Evolutionary conservation across 2,888 invertebrate species (phyloP), one percentile per base, ranked within the genome.

Genomic region (Idaea biselata): DNA sequence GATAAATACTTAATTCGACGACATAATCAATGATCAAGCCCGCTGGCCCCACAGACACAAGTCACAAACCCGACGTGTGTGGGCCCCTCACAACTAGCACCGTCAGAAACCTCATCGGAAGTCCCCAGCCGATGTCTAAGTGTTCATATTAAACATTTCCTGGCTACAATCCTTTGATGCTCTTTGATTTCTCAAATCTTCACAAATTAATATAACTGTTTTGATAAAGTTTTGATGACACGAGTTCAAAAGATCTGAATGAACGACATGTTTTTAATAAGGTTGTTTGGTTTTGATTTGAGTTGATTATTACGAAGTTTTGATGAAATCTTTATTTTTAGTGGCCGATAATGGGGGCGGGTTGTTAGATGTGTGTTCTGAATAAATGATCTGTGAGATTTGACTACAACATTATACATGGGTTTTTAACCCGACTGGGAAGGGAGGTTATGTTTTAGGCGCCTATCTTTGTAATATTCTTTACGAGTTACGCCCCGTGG

Each of bases 171-270:
- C 57, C 71, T 77, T 78, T 74, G 74, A 76, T 73, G 73, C 62
- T 59, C 79, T 80, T 81, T 80, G 81, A 81, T 81, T 76, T 60
- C 68, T 25, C 25, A 25, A 25, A 25, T 25, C 25, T 25, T 25
- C 68, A 72, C 73, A 70, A 75, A 77, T 76, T 78, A 77, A 77
- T 79, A 78, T 75, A 80, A 73, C 73, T 69, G 67, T 71, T 73
- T 74, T 73, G 75, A 71, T 60, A 63, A 33, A 62, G 56, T 60
- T 66, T 63, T 63, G 66, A 63, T 66, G 71, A 69, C 71, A 71
- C 65, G 66, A 58, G 64, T 67, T 71, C 68, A 71, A 71, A 65
- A 60, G 60, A 58, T 66, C 62, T 68, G 67, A 58, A 58, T 32
- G 53, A 6, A 53, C 55, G 55, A 55, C 55, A 55, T 55, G 16